A percentile compares a stretch with the other conserved stretches of the same genome.
phyloP scores from a whole-genome alignment of 2,888 invertebrate species.

The Acanthosepion pharaonis region DNA sequence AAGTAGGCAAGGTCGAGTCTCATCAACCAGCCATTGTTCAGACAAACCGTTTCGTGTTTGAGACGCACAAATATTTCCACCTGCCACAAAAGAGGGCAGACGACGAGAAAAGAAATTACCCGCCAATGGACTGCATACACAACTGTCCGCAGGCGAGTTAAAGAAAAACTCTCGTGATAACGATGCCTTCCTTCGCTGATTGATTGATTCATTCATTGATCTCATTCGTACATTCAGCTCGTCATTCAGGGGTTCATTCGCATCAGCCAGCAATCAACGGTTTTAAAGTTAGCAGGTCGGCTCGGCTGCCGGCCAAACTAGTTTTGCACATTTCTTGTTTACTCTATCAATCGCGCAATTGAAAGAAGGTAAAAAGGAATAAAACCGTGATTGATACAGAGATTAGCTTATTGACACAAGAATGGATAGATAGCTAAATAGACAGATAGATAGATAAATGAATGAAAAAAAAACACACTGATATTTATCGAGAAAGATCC shows the following conservation, averaged over 20 bases:
- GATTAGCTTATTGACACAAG: not conserved
- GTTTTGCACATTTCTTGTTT: not conserved
- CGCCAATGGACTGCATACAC: slow-evolving; percentile 20
- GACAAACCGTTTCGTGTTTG: slow-evolving; percentile 23
- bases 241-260: not conserved
- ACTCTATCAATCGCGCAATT: not conserved
- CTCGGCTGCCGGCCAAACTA: slow-evolving; percentile 33
- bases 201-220: slow-evolving; percentile 22
- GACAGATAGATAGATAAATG: not conserved
- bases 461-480: not conserved
- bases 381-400: not conserved
- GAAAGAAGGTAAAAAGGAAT: not conserved
- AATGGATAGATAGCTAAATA: not conserved
- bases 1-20: slow-evolving; percentile 33
- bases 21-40: slow-evolving; percentile 12
- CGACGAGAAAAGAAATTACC: not conserved
- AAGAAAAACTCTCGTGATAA: not conserved
- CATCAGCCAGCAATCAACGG: not conserved
- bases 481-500: not conserved
- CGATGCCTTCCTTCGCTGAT: not conserved
- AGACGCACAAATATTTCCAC: slow-evolving; percentile 33
- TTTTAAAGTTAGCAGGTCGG: slow-evolving; percentile 21
- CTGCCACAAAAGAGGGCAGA: not conserved
- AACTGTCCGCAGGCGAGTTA: not conserved
- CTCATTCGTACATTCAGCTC: slow-evolving; percentile 4